Conservation (phyloP, 53 echinoderm and acorn worm genomes). For the Mesocentrotus franciscanus region DNA sequence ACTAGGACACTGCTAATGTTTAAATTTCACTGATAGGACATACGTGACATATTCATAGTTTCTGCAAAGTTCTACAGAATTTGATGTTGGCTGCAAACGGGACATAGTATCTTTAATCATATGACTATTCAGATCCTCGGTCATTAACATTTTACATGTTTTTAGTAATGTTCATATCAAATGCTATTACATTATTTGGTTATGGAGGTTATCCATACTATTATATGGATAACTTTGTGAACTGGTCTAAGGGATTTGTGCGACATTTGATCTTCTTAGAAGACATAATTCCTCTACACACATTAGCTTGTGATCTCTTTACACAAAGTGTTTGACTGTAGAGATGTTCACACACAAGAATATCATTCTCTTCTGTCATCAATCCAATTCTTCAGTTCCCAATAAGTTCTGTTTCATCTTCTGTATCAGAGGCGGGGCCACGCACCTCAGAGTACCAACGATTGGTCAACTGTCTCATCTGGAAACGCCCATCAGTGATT, state of each 20-base stretch:
- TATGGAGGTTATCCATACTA: no score
- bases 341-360: neutral
- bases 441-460: conserved; percentile 93
- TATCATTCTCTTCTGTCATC: neutral
- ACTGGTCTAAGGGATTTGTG: neutral
- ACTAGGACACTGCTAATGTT: no score
- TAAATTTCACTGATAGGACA: no score
- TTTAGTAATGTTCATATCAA: no score
- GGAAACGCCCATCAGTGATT: conserved; percentile 81
- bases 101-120: no score
- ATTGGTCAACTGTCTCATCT: conserved; percentile 94
- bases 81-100: no score
- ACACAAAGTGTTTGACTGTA: neutral
- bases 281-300: neutral
- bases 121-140: no score
- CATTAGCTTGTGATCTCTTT: neutral
- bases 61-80: no score
- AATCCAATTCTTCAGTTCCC: conserved; percentile 12
- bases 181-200: no score
- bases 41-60: no score
- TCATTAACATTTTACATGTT: no score
- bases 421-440: conserved; percentile 86
- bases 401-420: conserved; percentile 78
- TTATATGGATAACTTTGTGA: no score
- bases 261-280: neutral